Evolutionary conservation across 2,113 vertebrate genomes (phyloP), one percentile per base, ranked within the genome.

Genomic region (Ia io): DNA sequence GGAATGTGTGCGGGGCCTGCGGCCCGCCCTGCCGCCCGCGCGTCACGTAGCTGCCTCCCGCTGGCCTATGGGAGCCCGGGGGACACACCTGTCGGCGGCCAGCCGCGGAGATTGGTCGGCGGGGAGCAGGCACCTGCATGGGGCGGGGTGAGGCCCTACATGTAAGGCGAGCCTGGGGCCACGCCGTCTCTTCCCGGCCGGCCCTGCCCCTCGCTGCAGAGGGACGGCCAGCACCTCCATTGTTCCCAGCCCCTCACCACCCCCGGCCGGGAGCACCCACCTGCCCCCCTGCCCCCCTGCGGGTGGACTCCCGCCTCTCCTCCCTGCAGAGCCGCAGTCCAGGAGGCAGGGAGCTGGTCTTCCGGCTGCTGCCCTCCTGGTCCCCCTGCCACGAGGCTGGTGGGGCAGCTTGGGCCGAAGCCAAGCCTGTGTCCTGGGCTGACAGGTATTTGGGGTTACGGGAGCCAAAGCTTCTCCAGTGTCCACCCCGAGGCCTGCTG

Each of bases 111-210:
- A 99, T 99, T 99, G 99, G 99, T 97, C 98, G 91, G 17, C 76
- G 94, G 86, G 97, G 98, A 98, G 99, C 99, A 99, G 98, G 99
- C 99, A 99, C 99, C 99, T 99, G 99, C 98, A 98, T 98, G 98
- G 99, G 99, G 98, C 98, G 98, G 98, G 98, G 98, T 97, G 98
- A 87, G 96, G 98, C 98, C 98, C 94, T 99, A 98, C 99, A 99
- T 99, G 99, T 99, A 99, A 99, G 99, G 98, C 98, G 99, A 99
- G 98, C 99, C 98, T 97, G 98, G 98, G 98, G 97, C 99, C 99
- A 97, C 98, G 97, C 99, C 97, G 98, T 97, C 99, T 99, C 99
- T 99, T 98, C 98, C 98, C 98, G 98, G 96, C 96, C 98, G 98
- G 96, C 96, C 98, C 98, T 65, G 88, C 88, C 65, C 88, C 51